A percentile compares a stretch with the other conserved stretches of the same genome.
Evolutionary conservation across 2,113 vertebrate genomes (phyloP).

Genomic region (Sinocyclocheilus grahami): DNA sequence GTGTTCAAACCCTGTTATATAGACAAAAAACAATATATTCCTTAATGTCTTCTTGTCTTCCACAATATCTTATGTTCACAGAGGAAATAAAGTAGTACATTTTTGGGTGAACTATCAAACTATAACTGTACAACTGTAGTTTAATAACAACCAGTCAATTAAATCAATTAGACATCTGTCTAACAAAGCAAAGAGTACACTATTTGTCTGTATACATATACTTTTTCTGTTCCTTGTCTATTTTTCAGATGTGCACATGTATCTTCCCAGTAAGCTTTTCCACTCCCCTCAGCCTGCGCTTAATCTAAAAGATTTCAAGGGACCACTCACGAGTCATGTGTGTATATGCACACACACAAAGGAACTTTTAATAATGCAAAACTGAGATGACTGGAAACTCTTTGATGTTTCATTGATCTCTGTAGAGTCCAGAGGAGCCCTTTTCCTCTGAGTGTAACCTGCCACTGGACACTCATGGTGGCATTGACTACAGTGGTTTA

Average conservation of each 20-base stretch:
- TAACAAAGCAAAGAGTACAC: neutral
- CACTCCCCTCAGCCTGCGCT: conserved; percentile 77
- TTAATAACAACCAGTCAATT: neutral
- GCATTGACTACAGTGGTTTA: conserved; percentile 80
- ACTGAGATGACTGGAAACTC: neutral
- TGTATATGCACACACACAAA: conserved; percentile 12
- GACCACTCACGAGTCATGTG: conserved; percentile 66
- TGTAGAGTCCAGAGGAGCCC: conserved; percentile 65
- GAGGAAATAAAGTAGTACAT: neutral
- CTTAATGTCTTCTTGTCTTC: no score
- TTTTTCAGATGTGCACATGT: conserved; percentile 86
- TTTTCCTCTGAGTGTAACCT: conserved; percentile 69
- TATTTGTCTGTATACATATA: neutral
- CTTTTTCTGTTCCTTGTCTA: neutral
- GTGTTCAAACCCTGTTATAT: neutral
- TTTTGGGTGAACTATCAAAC: neutral
- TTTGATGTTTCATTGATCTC: neutral
- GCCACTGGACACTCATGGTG: conserved; percentile 78
- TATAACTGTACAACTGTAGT: neutral
- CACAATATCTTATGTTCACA: no score
- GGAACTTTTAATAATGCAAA: neutral
- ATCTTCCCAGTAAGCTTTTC: conserved; percentile 88
- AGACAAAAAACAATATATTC: neutral
- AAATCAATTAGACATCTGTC: neutral
- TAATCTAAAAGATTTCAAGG: conserved; percentile 76